Percentiles rank a stretch among this genome's conserved stretches.
phyloP scores from a whole-genome alignment of 1,140 invertebrate species.

The Zaprionus lachaisei region DNA sequence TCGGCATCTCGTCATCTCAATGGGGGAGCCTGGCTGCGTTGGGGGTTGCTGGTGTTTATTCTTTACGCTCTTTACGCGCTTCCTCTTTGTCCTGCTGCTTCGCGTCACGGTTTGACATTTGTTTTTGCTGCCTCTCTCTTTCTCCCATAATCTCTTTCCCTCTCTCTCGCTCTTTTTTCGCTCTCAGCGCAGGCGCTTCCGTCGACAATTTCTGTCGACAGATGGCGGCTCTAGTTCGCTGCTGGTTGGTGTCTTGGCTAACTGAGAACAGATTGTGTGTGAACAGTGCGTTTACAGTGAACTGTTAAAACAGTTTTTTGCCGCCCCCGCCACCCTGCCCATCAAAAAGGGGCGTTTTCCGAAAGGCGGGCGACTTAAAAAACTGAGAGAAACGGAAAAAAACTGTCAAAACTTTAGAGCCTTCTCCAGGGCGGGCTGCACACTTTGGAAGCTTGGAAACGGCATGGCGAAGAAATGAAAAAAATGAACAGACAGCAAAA shows the following conservation, averaged over 20 bases:
- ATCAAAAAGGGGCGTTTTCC: too few relatives aligned
- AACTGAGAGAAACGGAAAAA: too few relatives aligned
- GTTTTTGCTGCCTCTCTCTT: not conserved
- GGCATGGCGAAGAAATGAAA: too few relatives aligned
- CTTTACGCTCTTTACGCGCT: slow-evolving; percentile 50
- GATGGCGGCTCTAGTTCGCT: slow-evolving; percentile 1
- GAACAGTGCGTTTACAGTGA: too few relatives aligned
- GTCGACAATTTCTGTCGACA: not conserved
- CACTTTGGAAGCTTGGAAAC: too few relatives aligned
- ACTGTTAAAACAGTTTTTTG: too few relatives aligned
- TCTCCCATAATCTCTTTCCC: too few relatives aligned
- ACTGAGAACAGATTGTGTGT: not conserved
- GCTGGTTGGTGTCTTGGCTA: slow-evolving; percentile 17
- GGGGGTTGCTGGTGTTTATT: slow-evolving; percentile 66
- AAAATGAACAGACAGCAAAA: too few relatives aligned
- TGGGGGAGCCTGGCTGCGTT: slow-evolving; percentile 25
- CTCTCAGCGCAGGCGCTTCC: slow-evolving; percentile 27
- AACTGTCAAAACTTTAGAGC: too few relatives aligned
- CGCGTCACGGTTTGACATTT: slow-evolving; percentile 70
- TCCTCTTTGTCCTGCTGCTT: slow-evolving; percentile 37
- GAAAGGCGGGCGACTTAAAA: too few relatives aligned
- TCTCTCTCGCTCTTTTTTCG: not conserved
- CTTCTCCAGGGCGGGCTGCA: too few relatives aligned
- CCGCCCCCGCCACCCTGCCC: too few relatives aligned
- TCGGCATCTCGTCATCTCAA: not conserved